These are phyloP conservation scores for Medauroidea extradentata DNA, from an alignment of 1,140 invertebrate genomes.

Conservation along the genomic window DNA sequence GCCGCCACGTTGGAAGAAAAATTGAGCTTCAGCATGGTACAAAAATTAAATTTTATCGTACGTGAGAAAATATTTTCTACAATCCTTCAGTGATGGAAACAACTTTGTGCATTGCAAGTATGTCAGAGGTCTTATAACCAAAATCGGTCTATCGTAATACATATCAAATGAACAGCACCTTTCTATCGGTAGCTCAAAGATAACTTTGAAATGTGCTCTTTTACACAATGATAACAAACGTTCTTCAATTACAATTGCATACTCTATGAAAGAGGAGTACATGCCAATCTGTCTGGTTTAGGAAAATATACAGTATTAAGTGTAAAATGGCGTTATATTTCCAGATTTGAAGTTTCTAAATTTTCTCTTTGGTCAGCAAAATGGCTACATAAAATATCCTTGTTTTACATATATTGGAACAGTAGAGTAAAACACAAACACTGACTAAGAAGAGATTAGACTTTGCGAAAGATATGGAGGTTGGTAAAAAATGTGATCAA, in stretches of 20 bases:
- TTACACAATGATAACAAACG: conserved; percentile 39
- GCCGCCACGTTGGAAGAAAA: conserved; percentile 13
- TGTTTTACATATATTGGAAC: conserved; percentile 7
- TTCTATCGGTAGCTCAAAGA: conserved; percentile 36
- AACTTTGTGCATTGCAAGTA: neutral
- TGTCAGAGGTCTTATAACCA: neutral
- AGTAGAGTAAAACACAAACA: conserved; percentile 2
- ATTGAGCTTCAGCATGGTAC: conserved; percentile 4
- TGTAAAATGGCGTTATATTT: conserved; percentile 32
- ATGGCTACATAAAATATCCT: conserved; percentile 9
- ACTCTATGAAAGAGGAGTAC: conserved; percentile 39
- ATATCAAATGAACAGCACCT: neutral
- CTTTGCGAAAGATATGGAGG: conserved; percentile 7
- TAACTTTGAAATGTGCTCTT: conserved; percentile 39
- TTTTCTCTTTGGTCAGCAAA: conserved; percentile 13
- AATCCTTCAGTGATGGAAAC: neutral
- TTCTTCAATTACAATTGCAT: conserved; percentile 30
- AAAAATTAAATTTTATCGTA: conserved; percentile 15
- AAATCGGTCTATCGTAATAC: neutral
- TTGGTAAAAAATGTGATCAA: conserved; percentile 11
- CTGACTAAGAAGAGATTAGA: conserved; percentile 6
- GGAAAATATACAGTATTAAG: conserved; percentile 32
- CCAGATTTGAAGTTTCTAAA: conserved; percentile 27
- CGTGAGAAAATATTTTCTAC: conserved; percentile 9
- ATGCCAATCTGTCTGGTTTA: conserved; percentile 26